Evolutionary conservation across 2,113 vertebrate species (phyloP), one percentile per base, ranked within the genome.

Genomic region (Nematolebias whitei): DNA sequence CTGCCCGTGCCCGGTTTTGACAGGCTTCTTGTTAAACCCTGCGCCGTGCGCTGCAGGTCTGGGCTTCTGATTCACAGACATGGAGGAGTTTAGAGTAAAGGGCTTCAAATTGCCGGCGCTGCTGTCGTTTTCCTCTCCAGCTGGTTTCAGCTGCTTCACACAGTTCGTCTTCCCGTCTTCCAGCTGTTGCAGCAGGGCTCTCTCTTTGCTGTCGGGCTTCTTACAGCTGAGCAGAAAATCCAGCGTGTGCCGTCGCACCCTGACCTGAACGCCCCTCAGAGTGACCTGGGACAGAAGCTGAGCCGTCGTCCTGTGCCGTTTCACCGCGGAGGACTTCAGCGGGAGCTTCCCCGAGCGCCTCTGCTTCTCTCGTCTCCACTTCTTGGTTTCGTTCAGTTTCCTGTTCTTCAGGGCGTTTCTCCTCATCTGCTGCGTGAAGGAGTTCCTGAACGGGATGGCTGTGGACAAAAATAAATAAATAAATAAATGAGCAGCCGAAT

Each of bases 401-500:
- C 73, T 74, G 85, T 87, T 92, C 70, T 89, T 87, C 70, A 90
- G 71, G 64, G 87, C 88, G 58, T 92, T 92, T 68, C 89, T 90
- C 71, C 90, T 92, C 85, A 89, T 91, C 88, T 90, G 87, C 85
- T 92, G 92, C 74, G 89, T 89, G 22, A 90, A 90, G 65, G 89
- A 90, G 71, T 92, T 90, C 84, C 91, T 91, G 2, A 91, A 87
- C 69, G 92, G 89, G 84, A 89, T 90, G 69, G 90, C 93, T 94
- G 20, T 16, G 49, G 83, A 63, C 32, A 15, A 81, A 18, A 79
- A 20, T n/a, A 29, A 29, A 29, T 7, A 29, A 75, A n/a, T n/a
- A 35, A 73, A 70, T 15, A 64, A 68, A 55, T 45, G 18, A n/a
- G n/a, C n/a, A 67, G 47, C 16, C 13, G 29, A 12, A 56, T 19